Conservation (phyloP, 1,140 invertebrate species). For the Gryllus bimaculatus region DNA sequence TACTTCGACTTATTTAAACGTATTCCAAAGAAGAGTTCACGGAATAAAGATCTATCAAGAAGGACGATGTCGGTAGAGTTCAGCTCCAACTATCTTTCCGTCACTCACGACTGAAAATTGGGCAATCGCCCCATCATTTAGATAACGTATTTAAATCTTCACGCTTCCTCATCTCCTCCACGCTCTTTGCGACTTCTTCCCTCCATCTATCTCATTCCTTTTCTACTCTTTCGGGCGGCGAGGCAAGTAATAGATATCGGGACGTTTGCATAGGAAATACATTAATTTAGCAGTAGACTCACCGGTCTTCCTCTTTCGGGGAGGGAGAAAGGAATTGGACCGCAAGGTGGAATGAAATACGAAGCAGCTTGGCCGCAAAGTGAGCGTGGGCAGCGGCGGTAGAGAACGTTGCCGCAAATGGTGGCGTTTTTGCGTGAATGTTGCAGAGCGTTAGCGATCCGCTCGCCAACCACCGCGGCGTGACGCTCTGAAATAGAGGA, state of each 20-base stretch:
- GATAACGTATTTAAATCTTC: too few species aligned
- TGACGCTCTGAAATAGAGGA: neutral
- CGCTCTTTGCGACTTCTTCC: neutral
- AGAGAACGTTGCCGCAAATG: neutral
- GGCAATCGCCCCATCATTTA: too few species aligned
- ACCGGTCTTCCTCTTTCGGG: neutral
- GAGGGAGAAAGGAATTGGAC: neutral
- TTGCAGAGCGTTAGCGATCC: neutral
- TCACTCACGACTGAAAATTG: too few species aligned
- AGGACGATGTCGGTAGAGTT: too few species aligned
- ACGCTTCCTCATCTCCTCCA: neutral
- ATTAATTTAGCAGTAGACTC: neutral
- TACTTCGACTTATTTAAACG: too few species aligned
- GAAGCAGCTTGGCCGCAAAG: neutral
- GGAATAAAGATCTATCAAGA: too few species aligned
- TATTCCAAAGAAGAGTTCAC: too few species aligned
- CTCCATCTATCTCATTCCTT: neutral
- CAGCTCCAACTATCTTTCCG: too few species aligned
- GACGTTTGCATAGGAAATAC: neutral
- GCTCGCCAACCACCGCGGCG: neutral
- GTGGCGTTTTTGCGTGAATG: neutral
- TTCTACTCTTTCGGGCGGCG: neutral
- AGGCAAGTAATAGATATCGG: neutral
- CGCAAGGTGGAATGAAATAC: neutral
- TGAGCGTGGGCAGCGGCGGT: neutral